Evolutionary conservation across 2,797 vertebrate species (phyloP), one percentile per base, ranked within the genome.

Genomic region (Gallinago nigripennis): DNA sequence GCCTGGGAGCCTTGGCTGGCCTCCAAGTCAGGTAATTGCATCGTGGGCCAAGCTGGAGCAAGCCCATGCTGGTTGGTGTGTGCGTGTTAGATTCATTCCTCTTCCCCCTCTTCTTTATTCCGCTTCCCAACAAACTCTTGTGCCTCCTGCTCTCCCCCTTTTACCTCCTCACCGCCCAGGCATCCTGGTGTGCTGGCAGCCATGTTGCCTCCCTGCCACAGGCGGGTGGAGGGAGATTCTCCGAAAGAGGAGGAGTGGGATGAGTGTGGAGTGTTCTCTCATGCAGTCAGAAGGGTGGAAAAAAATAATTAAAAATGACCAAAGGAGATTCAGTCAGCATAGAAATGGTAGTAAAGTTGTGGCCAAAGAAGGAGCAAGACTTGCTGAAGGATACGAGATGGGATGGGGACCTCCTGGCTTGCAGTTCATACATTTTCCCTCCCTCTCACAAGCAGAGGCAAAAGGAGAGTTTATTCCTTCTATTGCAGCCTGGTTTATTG

Each of bases 11-110:
- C 51, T 85, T 95, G 95, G 95, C 87, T 2, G 9, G 39, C 63
- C 80, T 97, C 88, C 94, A 94, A 96, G 69, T 86, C 95, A 94
- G 81, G 93, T 94, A 95, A 94, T 93, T 88, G 90, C 7, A 0
- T 88, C 3, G 8, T 63, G 89, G 90, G 88, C 93, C 94, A 92
- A 88, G 91, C 70, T 81, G 90, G 88, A 95, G 90, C 95, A 92
- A 88, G 93, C 86, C 87, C 21, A 20, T 72, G 86, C 91, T 84
- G 56, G 84, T 96, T 7, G 0, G 24, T 25, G 76, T 61, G 61
- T 9, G 5, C 11, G 2, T 39, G 51, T 88, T 92, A 90, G 71
- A 91, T 90, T 94, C 76, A 66, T 93, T 82, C 64, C 58, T 86
- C 61, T 71, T 86, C 69, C 54, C 33, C 76, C 8, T 7, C 12